phyloP scores from a whole-genome alignment of 2,888 invertebrate genomes.

The Odontomyia ornata region DNA sequence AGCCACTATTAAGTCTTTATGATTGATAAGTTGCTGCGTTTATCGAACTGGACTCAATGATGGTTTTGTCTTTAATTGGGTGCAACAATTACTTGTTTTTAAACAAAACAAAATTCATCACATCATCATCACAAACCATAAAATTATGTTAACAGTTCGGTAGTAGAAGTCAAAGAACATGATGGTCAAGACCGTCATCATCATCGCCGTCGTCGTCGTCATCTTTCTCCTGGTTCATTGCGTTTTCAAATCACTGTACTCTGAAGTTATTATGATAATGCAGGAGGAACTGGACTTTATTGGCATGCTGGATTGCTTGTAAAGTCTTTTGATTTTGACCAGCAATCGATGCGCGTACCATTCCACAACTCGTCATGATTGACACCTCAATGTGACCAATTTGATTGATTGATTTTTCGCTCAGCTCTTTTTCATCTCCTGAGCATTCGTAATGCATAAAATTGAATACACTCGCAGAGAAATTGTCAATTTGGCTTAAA shows the following conservation, averaged over 20 bases:
- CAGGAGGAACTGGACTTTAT: slow-evolving; percentile 30
- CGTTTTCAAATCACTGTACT: background rate
- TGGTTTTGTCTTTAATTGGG: slow-evolving; percentile 36
- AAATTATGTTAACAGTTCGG: slow-evolving; percentile 38
- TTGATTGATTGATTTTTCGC: slow-evolving; percentile 45
- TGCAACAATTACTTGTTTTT: slow-evolving; percentile 36
- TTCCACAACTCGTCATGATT: slow-evolving; percentile 42
- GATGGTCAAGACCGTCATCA: slow-evolving; percentile 16
- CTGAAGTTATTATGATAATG: slow-evolving; percentile 37
- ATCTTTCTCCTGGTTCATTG: too few species aligned
- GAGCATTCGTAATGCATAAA: background rate
- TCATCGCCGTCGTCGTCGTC: too few species aligned
- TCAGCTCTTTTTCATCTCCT: slow-evolving; percentile 29
- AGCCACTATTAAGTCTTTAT: background rate
- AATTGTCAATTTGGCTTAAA: slow-evolving; percentile 40
- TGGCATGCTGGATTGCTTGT: slow-evolving; percentile 21
- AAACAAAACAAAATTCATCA: slow-evolving; percentile 5
- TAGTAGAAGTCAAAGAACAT: slow-evolving; percentile 10
- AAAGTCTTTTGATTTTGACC: slow-evolving; percentile 21
- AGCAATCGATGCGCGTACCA: slow-evolving; percentile 22
- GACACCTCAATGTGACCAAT: slow-evolving; percentile 45
- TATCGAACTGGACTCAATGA: slow-evolving; percentile 31
- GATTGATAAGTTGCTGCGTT: slow-evolving; percentile 26
- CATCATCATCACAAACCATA: slow-evolving; percentile 25
- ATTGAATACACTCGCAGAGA: background rate